A percentile compares a stretch with the other conserved stretches of the same genome.
Conservation (phyloP, 2,888 invertebrate genomes). For the Choreutis nemorana region DNA sequence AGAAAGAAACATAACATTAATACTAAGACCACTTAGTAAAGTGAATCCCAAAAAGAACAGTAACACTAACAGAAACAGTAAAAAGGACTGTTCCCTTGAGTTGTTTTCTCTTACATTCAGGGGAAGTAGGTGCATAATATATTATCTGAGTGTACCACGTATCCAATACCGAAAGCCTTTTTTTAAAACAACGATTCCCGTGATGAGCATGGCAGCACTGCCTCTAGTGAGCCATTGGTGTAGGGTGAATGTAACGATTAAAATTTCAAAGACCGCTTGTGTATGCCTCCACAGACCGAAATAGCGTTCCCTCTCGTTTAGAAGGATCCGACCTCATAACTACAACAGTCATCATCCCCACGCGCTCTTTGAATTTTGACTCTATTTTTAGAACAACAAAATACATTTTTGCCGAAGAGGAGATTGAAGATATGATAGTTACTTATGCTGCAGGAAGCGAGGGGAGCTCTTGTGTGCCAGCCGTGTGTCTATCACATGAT, state of each 20-base stretch:
- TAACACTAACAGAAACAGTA: no score
- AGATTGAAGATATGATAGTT: slow-evolving; percentile 22
- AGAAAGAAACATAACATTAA: no score
- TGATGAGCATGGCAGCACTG: slow-evolving; percentile 31
- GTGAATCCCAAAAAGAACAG: no score
- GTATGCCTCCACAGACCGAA: slow-evolving; percentile 48
- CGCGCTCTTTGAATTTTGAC: slow-evolving; percentile 27
- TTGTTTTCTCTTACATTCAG: no score
- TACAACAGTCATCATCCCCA: no score
- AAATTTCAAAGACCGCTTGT: slow-evolving; percentile 60
- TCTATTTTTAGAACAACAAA: slow-evolving; percentile 27
- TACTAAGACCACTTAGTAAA: no score
- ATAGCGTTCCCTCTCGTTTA: slow-evolving; percentile 54
- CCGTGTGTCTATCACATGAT: slow-evolving; percentile 39
- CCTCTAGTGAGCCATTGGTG: slow-evolving; percentile 45
- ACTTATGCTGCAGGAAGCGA: slow-evolving; percentile 52
- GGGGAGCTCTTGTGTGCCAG: slow-evolving; percentile 45
- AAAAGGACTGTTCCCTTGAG: no score
- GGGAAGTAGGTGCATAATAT: no score
- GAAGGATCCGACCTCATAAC: no score
- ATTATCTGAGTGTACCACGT: no score
- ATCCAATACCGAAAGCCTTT: no score
- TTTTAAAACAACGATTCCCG: no score
- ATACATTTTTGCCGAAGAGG: slow-evolving; percentile 16
- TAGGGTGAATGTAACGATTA: slow-evolving; percentile 63